Base-by-base conservation (phyloP, 2,113 vertebrate species). In the Dicaeum eximium region DNA sequence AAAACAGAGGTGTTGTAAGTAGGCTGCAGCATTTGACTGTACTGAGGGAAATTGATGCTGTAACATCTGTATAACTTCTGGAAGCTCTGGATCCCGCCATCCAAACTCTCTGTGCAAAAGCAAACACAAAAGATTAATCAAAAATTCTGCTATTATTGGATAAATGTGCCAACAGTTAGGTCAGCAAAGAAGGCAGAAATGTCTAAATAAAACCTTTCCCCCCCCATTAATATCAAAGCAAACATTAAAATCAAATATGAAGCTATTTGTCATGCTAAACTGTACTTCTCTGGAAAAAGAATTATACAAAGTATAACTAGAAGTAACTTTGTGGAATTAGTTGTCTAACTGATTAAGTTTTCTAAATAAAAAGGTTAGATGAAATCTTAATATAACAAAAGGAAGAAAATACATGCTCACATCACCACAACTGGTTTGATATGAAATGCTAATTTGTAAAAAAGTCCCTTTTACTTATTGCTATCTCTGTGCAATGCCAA, bases 61-160 rank as follows among this genome's bases (percentile, higher is more conserved):
- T 84, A 99, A 97, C 99, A 99, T 99, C 98, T 99, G 99, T 95
- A 99, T 99, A 94, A 99, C 99, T 97, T 99, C 99, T 54, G 99
- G 99, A 97, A 99, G 98, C 97, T 99, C 99, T 5, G 99, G 99
- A 98, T 99, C 99, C 98, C 99, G 98, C 99, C 99, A 99, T 95
- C 99, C 99, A 88, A 99, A 99, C 95, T 99, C 99, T 98, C 99
- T 99, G 97, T 78, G 94, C 0, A 45, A 80, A 97, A 91, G 58
- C 23, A 96, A 97, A 66, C 25, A 38, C 13, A 47, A 64, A 94
- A 94, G 31, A 48, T 28, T 90, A 9, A 97, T 88, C 20, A 84
- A 44, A 28, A 47, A 27, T 8, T 57, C 47, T 88, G 20, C n/a
- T 78, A 11, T 25, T 58, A 66, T 48, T 21, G 23, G 31, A 54